phyloP scores from a whole-genome alignment of 2,888 invertebrate species.

The Nycteola revayana region DNA sequence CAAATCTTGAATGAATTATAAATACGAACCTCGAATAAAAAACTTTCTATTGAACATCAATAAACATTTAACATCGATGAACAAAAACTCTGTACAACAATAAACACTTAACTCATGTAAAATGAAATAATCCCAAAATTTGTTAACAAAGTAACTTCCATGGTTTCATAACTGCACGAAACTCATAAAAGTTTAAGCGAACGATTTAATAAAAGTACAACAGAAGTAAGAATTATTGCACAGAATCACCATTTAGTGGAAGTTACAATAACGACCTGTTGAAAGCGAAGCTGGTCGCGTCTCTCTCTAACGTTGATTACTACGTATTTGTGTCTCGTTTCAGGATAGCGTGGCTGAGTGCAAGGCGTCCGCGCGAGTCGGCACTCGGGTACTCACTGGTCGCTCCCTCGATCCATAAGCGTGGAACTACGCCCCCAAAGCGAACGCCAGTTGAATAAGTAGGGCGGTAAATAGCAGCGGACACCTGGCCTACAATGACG shows the following conservation, averaged over 20 bases:
- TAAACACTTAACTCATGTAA: slow-evolving; percentile 22
- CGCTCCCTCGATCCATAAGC: slow-evolving; percentile 71
- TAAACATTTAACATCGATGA: slow-evolving; percentile 10
- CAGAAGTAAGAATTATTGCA: slow-evolving; percentile 66
- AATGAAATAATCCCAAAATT: slow-evolving; percentile 33
- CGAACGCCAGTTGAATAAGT: slow-evolving; percentile 60
- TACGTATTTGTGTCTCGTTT: slow-evolving; percentile 59
- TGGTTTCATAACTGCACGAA: slow-evolving; percentile 35
- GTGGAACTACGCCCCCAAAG: slow-evolving; percentile 56
- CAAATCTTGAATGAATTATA: neutral
- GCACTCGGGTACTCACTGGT: slow-evolving; percentile 69
- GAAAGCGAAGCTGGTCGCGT: slow-evolving; percentile 61
- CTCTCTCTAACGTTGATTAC: slow-evolving; percentile 51
- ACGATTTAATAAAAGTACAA: slow-evolving; percentile 55
- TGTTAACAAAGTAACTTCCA: slow-evolving; percentile 31
- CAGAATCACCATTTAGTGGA: slow-evolving; percentile 71
- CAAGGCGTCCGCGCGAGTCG: slow-evolving; percentile 68
- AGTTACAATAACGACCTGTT: slow-evolving; percentile 80
- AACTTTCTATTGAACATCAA: slow-evolving; percentile 6
- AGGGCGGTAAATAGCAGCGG: slow-evolving; percentile 72
- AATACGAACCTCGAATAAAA: neutral
- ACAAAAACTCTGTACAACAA: slow-evolving; percentile 25
- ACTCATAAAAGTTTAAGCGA: slow-evolving; percentile 54
- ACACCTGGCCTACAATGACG: slow-evolving; percentile 64
- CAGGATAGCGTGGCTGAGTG: slow-evolving; percentile 34